Evolutionary conservation across 1,140 invertebrate species (phyloP).

Genomic region (Neodiprion virginianus): DNA sequence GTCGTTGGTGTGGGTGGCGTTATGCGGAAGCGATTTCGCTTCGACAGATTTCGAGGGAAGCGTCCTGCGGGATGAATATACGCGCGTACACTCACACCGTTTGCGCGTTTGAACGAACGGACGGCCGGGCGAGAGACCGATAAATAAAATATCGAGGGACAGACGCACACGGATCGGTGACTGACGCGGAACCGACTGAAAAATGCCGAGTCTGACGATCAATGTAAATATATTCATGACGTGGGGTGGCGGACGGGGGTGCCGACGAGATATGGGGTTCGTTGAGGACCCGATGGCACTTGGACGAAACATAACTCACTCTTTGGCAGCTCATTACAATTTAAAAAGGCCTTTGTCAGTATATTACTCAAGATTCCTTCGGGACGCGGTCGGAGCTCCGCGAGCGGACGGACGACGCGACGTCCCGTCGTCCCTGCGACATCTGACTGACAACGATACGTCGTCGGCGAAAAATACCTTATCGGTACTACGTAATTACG

Average conservation of each 20-base stretch:
- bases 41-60: neutral
- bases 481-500: too few species aligned
- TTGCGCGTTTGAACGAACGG: neutral
- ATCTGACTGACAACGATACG: constrained; percentile 15
- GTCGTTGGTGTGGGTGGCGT: neutral
- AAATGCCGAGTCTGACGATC: constrained; percentile 60
- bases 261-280: constrained; percentile 29
- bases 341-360: constrained; percentile 58
- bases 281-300: constrained; percentile 51
- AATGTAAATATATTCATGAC: constrained; percentile 65
- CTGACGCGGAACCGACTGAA: constrained; percentile 56
- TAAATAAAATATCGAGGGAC: constrained; percentile 48
- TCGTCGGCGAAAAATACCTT: neutral
- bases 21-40: neutral
- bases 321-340: constrained; percentile 65
- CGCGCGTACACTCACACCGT: neutral
- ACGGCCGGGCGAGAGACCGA: constrained; percentile 1
- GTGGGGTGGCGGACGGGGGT: constrained; percentile 51
- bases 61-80: neutral
- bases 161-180: constrained; percentile 34
- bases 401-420: neutral
- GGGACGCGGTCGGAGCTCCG: neutral
- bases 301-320: constrained; percentile 59
- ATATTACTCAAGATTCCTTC: constrained; percentile 39
- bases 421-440: constrained; percentile 16